phyloP scores from a whole-genome alignment of 2,888 invertebrate genomes.

The Papilio protenor region DNA sequence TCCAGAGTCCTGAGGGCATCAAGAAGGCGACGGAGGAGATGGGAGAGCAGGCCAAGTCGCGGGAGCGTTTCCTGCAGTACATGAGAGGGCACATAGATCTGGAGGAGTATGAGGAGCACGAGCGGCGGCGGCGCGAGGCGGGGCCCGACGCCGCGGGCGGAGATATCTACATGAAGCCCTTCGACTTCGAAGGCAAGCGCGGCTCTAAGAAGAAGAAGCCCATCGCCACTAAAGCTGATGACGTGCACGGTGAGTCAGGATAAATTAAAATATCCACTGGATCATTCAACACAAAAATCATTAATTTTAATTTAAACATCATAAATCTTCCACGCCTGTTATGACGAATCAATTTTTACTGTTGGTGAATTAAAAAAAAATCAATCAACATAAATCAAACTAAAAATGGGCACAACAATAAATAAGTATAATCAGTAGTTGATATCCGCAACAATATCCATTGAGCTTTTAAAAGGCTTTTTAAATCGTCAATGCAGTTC shows the following conservation, averaged over 20 bases:
- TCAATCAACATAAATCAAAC: background rate
- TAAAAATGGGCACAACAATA: background rate
- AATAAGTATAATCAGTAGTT: background rate
- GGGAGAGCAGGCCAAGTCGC: conserved; percentile 66
- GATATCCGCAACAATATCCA: background rate
- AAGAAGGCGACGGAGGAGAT: conserved; percentile 65
- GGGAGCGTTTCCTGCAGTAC: conserved; percentile 71
- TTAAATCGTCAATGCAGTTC: background rate
- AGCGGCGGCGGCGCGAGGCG: conserved; percentile 69
- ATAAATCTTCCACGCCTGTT: too few species aligned
- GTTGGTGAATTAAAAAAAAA: background rate
- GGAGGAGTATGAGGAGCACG: conserved; percentile 68
- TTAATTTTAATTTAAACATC: too few species aligned
- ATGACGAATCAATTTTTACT: too few species aligned
- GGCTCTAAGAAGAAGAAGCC: conserved; percentile 77
- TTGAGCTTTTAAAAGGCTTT: background rate
- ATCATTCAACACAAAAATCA: too few species aligned
- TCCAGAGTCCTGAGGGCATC: conserved; percentile 66
- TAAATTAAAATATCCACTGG: background rate
- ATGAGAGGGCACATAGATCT: conserved; percentile 69
- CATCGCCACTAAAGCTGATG: conserved; percentile 63
- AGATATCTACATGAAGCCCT: conserved; percentile 83
- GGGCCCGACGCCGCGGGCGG: conserved; percentile 70
- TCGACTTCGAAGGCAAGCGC: conserved; percentile 84
- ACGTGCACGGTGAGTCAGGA: conserved; percentile 70